phyloP scores from a whole-genome alignment of 2,888 invertebrate genomes.

The Tenthredo amoena region DNA sequence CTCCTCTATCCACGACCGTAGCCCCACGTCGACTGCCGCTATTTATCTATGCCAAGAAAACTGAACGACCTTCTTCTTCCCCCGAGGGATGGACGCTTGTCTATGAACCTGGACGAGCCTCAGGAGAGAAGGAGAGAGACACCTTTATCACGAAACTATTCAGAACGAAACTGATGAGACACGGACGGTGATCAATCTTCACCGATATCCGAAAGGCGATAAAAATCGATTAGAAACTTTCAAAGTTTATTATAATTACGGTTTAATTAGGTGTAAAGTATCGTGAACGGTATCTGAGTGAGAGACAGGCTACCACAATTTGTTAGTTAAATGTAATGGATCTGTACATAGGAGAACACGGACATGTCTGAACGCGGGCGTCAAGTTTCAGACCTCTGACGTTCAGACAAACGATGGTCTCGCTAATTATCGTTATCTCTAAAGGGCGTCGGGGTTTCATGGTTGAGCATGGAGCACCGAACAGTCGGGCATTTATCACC shows the following conservation, averaged over 20 bases:
- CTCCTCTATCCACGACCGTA: slow-evolving; percentile 57
- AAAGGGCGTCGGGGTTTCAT: slow-evolving; percentile 61
- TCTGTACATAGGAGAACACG: background rate
- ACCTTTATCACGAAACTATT: background rate
- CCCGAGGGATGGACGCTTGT: background rate
- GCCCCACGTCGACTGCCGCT: slow-evolving; percentile 63
- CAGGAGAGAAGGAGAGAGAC: background rate
- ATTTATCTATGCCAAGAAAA: slow-evolving; percentile 70
- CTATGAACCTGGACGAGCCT: background rate
- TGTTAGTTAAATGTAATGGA: background rate
- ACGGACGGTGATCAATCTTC: background rate
- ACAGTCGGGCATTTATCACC: slow-evolving; percentile 66
- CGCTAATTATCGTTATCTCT: slow-evolving; percentile 71
- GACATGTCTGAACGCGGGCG: background rate
- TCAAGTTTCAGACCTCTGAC: slow-evolving; percentile 18
- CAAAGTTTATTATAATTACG: background rate
- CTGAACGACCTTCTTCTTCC: slow-evolving; percentile 28
- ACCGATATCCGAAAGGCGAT: background rate
- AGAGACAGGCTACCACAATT: background rate
- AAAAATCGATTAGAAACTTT: background rate
- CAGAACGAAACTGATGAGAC: slow-evolving; percentile 3
- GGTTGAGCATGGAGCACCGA: slow-evolving; percentile 25
- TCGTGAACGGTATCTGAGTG: background rate
- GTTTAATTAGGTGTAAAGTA: background rate
- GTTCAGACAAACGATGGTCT: slow-evolving; percentile 60